Evolutionary conservation across 2,888 invertebrate genomes (phyloP).

Genomic region (Phania funesta): DNA sequence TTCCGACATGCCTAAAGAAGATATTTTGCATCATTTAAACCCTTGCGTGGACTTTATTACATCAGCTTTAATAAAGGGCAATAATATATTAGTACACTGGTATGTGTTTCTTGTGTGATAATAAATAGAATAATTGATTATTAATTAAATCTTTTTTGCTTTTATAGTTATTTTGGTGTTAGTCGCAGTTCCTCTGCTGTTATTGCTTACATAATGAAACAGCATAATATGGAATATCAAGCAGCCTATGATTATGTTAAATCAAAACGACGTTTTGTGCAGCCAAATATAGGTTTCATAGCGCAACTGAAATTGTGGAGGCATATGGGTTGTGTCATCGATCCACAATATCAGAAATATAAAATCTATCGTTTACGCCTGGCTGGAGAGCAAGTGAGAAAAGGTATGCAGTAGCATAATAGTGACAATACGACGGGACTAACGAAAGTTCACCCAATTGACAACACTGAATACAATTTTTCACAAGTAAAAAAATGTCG

Average conservation of each 20-base stretch:
- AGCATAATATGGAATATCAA: slow-evolving; percentile 86
- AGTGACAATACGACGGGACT: no score
- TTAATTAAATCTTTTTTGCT: slow-evolving; percentile 12
- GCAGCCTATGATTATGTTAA: slow-evolving; percentile 87
- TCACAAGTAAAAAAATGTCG: no score
- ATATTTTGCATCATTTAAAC: slow-evolving; percentile 89
- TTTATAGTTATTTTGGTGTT: slow-evolving; percentile 90
- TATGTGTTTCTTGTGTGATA: slow-evolving; percentile 76
- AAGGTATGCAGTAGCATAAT: no score
- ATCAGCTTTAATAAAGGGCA: slow-evolving; percentile 83
- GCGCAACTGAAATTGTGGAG: slow-evolving; percentile 89
- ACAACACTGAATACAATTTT: no score
- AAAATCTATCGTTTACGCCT: slow-evolving; percentile 88
- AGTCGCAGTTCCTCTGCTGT: slow-evolving; percentile 94
- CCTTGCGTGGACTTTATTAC: slow-evolving; percentile 89
- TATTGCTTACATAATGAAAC: slow-evolving; percentile 93
- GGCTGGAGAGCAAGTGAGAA: slow-evolving; percentile 90
- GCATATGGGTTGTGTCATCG: slow-evolving; percentile 88
- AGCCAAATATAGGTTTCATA: slow-evolving; percentile 90
- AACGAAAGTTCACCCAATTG: no score
- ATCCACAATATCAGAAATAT: slow-evolving; percentile 85
- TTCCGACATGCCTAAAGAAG: slow-evolving; percentile 91
- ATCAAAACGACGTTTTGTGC: slow-evolving; percentile 86
- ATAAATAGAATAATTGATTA: slow-evolving; percentile 17
- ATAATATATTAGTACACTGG: slow-evolving; percentile 93